Conservation (phyloP, 2,888 invertebrate species). For the Amphipyra berbera region DNA sequence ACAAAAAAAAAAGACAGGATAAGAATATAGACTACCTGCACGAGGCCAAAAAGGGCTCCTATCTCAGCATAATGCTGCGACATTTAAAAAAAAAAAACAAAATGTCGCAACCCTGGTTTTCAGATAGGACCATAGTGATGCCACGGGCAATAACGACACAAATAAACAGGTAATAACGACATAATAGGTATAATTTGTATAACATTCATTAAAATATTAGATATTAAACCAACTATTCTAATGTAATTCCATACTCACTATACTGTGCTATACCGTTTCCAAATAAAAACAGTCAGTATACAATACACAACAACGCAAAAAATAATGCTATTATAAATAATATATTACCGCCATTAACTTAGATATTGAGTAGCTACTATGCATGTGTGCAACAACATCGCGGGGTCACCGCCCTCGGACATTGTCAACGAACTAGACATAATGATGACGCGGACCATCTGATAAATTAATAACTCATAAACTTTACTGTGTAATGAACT, state of each 20-base stretch:
- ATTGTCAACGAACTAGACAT: constrained; percentile 52
- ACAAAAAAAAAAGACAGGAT: no score
- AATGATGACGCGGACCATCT: constrained; percentile 33
- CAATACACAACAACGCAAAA: constrained; percentile 22
- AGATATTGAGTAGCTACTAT: constrained; percentile 17
- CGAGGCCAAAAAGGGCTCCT: no score
- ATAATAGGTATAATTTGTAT: no score
- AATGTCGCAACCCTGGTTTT: no score
- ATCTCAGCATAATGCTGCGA: no score
- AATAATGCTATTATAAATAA: constrained; percentile 17
- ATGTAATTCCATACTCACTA: background rate
- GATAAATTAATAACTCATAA: constrained; percentile 37
- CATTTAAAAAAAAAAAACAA: no score
- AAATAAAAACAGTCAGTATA: constrained; percentile 7
- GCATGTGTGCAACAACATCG: constrained; percentile 21
- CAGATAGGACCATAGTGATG: no score
- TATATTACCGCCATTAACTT: constrained; percentile 36
- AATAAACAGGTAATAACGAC: no score
- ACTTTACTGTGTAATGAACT: constrained; percentile 26
- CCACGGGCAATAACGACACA: no score
- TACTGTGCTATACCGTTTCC: constrained; percentile 31
- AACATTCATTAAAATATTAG: no score
- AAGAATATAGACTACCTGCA: no score
- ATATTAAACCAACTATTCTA: no score
- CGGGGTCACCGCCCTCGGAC: constrained; percentile 44